Evolutionary conservation across 2,797 vertebrate genomes (phyloP).

Genomic region (Triplophysa bombifrons): DNA sequence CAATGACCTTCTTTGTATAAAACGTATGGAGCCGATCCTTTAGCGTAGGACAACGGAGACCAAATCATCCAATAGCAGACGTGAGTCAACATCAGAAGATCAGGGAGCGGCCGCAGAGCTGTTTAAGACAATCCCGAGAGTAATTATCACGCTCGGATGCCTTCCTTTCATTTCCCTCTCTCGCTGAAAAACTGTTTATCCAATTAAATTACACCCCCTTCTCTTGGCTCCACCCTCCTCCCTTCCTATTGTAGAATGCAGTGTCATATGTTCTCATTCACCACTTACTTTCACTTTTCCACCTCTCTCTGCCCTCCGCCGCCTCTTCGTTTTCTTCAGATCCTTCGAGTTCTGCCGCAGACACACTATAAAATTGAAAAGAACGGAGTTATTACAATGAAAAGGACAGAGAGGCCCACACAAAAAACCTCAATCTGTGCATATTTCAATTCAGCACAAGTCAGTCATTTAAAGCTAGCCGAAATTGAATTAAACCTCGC

Average conservation of each 20-base stretch:
- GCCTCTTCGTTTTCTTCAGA: conserved; percentile 24
- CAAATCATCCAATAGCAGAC: conserved; percentile 14
- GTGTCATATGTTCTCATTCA: background rate
- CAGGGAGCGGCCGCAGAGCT: conserved; percentile 23
- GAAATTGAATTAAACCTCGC: conserved; percentile 24
- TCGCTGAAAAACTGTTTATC: conserved; percentile 12
- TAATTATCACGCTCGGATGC: conserved; percentile 8
- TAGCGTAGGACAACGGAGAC: conserved; percentile 28
- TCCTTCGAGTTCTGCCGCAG: conserved; percentile 31
- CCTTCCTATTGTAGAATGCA: background rate
- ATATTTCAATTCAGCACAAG: conserved; percentile 1
- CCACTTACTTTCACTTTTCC: conserved; percentile 52
- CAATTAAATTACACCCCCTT: conserved; percentile 4
- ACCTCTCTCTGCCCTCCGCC: conserved; percentile 36
- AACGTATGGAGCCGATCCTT: conserved; percentile 19
- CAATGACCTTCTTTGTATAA: conserved; percentile 40
- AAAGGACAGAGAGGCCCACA: background rate
- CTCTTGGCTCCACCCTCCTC: background rate
- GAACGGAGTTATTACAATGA: conserved; percentile 34
- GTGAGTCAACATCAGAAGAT: conserved; percentile 20
- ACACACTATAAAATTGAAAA: conserved; percentile 30
- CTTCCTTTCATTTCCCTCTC: background rate
- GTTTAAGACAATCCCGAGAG: conserved; percentile 25
- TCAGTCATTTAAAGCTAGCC: background rate
- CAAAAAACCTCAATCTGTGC: background rate